Base-by-base conservation (phyloP, 2,888 invertebrate species). In the Deladenus siricidicola region DNA sequence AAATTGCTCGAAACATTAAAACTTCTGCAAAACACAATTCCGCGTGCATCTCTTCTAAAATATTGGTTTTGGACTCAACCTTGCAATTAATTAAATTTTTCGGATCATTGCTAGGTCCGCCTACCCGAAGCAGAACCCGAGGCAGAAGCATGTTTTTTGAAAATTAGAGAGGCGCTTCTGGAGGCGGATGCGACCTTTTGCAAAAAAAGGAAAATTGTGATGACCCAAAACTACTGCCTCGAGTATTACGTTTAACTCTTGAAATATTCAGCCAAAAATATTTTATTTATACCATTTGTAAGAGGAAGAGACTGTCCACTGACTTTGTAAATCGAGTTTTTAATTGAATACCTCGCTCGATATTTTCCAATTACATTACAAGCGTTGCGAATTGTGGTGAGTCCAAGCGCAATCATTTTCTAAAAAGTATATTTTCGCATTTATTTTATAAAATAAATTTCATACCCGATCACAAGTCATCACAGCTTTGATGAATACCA, bases 21-120 rank as follows among this genome's bases (percentile, higher is more conserved):
- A 89, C 87, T 80, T 96, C 94, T 0, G 94, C 93, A 80, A 89
- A 89, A 80, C 92, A 92, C 42, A 96, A 82, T 79, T 96, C 94
- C 0, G 94, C 93, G 81, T 96, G 94, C 21, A 75, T 66, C 54
- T 77, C 73, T 48, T 70, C 76, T 74, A 47, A 6, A 47, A 47
- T 6, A 47, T 10, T 10, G 10, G 14, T 34, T 34, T 14, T 34
- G 14, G 8, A 34, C 14, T 10, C 6, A 34, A 34, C 6, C 14
- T 10, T 34, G 39, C 39, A 14, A 34, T 45, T 52, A 54, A 34
- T 34, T 34, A 34, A 34, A 34, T 34, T 34, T 34, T 34, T 34
- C n/a, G n/a, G n/a, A n/a, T n/a, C n/a, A n/a, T n/a, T n/a, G n/a
- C n/a, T n/a, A n/a, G n/a, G n/a, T n/a, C n/a, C n/a, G n/a, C n/a